These are phyloP conservation scores for Leptinotarsa undecemlineata DNA, from an alignment of 1,140 invertebrate species.

Conservation along the genomic window DNA sequence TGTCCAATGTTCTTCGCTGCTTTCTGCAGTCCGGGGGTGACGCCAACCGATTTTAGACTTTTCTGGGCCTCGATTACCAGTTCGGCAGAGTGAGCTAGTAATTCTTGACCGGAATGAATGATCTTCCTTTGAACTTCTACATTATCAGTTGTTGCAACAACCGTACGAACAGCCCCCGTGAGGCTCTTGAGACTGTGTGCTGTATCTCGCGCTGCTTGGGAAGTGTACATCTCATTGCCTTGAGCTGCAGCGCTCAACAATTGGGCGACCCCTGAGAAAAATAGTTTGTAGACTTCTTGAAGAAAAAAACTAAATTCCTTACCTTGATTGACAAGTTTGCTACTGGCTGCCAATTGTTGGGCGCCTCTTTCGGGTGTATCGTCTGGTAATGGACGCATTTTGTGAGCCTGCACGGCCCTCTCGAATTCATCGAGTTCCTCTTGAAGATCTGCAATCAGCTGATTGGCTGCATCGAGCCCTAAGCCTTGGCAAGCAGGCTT, in stretches of 20 bases:
- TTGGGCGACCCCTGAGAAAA: constrained; percentile 67
- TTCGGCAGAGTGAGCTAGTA: constrained; percentile 73
- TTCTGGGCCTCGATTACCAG: constrained; percentile 79
- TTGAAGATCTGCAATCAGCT: constrained; percentile 78
- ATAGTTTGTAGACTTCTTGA: background rate
- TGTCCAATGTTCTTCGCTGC: constrained; percentile 61
- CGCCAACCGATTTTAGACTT: constrained; percentile 66
- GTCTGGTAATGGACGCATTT: constrained; percentile 80
- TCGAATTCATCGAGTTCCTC: constrained; percentile 82
- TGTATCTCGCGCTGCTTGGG: constrained; percentile 79
- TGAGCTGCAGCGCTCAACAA: constrained; percentile 83
- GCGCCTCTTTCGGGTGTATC: constrained; percentile 81
- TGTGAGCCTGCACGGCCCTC: constrained; percentile 69
- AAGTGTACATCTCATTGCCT: constrained; percentile 83
- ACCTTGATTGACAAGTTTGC: constrained; percentile 67
- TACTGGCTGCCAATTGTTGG: constrained; percentile 69
- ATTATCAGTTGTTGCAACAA: constrained; percentile 68
- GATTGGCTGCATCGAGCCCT: constrained; percentile 81
- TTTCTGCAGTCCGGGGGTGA: constrained; percentile 63
- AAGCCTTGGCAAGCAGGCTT: constrained; percentile 86
- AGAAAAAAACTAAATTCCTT: background rate
- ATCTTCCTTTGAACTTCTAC: constrained; percentile 66
- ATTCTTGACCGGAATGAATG: constrained; percentile 76
- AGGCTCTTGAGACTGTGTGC: constrained; percentile 74
- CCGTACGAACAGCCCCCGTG: constrained; percentile 67